Conservation (phyloP, 2,888 invertebrate genomes). For the Scaptomyza cyrtandrae region DNA sequence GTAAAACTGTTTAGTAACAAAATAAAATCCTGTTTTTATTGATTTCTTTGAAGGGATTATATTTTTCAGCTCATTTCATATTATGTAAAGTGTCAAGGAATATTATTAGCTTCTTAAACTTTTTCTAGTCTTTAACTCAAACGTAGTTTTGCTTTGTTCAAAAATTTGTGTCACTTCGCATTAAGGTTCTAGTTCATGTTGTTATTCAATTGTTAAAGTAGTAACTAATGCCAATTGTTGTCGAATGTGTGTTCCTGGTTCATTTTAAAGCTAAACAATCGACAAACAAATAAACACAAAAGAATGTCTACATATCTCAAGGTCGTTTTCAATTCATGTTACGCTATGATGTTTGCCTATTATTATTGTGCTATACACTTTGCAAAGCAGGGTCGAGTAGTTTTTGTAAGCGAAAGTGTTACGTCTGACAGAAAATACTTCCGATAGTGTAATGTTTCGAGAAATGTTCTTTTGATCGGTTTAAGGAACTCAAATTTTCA, state of each 20-base stretch:
- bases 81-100: too few relatives aligned
- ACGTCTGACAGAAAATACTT: too few relatives aligned
- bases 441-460: too few relatives aligned
- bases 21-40: too few relatives aligned
- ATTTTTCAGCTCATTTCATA: too few relatives aligned
- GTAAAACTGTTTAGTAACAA: background rate
- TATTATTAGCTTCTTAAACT: background rate
- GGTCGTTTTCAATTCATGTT: constrained; percentile 59
- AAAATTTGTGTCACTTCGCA: background rate
- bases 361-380: background rate
- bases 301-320: constrained; percentile 63
- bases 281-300: constrained; percentile 7
- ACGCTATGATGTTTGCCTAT: background rate
- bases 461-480: too few relatives aligned
- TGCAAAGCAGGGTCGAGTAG: background rate
- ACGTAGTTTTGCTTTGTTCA: background rate
- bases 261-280: constrained; percentile 43
- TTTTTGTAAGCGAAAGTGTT: background rate
- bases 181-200: constrained; percentile 9
- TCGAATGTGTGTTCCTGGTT: constrained; percentile 40
- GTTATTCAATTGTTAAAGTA: constrained; percentile 19
- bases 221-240: constrained; percentile 16
- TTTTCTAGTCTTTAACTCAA: background rate
- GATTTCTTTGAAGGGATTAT: too few relatives aligned
- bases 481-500: too few relatives aligned